Evolutionary conservation across 2,113 vertebrate genomes (phyloP), one percentile per base, ranked within the genome.

Genomic region (Chamaea fasciata): DNA sequence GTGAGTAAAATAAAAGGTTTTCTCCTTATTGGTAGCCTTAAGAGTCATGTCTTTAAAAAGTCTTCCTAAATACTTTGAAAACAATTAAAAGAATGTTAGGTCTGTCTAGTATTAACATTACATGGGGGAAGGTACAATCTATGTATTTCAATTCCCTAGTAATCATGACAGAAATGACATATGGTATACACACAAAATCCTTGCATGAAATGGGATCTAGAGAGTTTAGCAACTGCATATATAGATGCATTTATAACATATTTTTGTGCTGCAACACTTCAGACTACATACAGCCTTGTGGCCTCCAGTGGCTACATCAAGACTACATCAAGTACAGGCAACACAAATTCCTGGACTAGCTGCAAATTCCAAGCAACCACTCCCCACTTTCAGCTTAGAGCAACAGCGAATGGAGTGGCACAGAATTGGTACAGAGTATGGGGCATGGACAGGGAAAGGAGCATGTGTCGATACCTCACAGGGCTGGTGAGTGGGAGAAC

Each of bases 371-470:
- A 91, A 7, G 24, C 31, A 82, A 41, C 5, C 7, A 35, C 30
- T 74, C 63, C 47, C 37, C 20, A 57, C 16, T 31, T 69, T 62
- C 64, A 53, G 4, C 9, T 70, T 35, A 59, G 14, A 30, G 39
- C 24, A 53, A 42, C 8, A 81, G 64, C 26, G 39, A 35, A 63
- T 19, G 52, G 39, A 75, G 47, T 15, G 9, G 52, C 35, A 78
- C 44, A 76, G 35, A 52, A 69, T 0, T n/a, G 18, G 28, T 33
- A 37, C 28, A 0, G 1, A 62, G 20, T 2, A 28, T 6, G 7
- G 16, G 35, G 12, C 46, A 69, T 27, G 47, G 20, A 44, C 39
- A 74, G 50, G 22, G 91, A 62, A 31, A 44, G 56, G 20, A 93
- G 50, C 19, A 24, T 39, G 13, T 27, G 11, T 17, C 64, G 33